phyloP scores from a whole-genome alignment of 1,140 invertebrate genomes.

The Sitodiplosis mosellana region DNA sequence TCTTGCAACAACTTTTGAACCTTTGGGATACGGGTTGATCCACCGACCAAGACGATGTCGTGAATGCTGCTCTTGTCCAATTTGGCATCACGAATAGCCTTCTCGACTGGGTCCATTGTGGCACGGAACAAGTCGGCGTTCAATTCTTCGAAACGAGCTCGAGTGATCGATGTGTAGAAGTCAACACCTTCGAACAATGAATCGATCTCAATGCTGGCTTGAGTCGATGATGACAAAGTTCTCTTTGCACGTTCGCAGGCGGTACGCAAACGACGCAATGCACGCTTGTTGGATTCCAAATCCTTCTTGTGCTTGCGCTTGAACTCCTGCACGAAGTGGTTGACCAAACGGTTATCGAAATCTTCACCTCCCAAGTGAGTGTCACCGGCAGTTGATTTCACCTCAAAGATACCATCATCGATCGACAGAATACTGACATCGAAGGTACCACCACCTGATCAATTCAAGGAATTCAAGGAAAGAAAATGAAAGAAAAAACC shows the following conservation, averaged over 20 bases:
- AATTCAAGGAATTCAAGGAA: too few species aligned
- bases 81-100: constrained; percentile 94
- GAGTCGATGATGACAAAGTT: constrained; percentile 78
- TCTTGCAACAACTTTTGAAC: constrained; percentile 97
- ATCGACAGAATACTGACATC: constrained; percentile 98
- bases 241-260: constrained; percentile 98
- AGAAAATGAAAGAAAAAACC: too few species aligned
- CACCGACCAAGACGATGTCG: constrained; percentile 97
- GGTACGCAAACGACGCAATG: constrained; percentile 88
- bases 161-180: constrained; percentile 89
- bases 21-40: constrained; percentile 97
- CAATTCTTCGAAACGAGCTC: constrained; percentile 98
- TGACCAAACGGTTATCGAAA: constrained; percentile 97
- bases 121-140: constrained; percentile 98
- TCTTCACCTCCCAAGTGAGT: constrained; percentile 98
- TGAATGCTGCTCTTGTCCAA: constrained; percentile 98
- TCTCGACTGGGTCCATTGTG: constrained; percentile 97
- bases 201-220: constrained; percentile 97
- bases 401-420: constrained; percentile 88
- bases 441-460: constrained; percentile 99
- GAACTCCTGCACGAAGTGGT: constrained; percentile 75
- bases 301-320: constrained; percentile 99
- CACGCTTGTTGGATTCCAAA: constrained; percentile 92
- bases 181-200: constrained; percentile 98
- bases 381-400: constrained; percentile 96